Conservation (phyloP, 2,888 invertebrate species). For the Eupsilia transversa region DNA sequence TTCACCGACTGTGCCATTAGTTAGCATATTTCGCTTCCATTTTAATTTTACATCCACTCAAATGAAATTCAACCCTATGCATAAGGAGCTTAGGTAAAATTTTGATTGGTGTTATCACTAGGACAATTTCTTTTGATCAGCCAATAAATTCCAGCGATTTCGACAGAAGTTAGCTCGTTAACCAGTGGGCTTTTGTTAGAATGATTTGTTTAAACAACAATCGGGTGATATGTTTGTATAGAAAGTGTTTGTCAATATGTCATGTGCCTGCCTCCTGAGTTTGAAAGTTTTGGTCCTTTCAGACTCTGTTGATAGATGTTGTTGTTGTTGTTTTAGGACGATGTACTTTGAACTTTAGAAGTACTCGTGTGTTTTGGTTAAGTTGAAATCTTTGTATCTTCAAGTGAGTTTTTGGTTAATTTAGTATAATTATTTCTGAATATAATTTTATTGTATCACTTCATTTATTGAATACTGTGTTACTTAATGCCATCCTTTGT, state of each 20-base stretch:
- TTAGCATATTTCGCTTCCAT: constrained; percentile 64
- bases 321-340: constrained; percentile 26
- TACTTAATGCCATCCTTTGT: not conserved
- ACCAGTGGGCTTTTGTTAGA: constrained; percentile 62
- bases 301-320: constrained; percentile 27
- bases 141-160: constrained; percentile 66
- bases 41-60: constrained; percentile 39
- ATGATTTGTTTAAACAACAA: constrained; percentile 64
- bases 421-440: not conserved
- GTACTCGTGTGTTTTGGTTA: not conserved
- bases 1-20: constrained; percentile 59
- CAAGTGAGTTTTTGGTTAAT: not conserved
- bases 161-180: constrained; percentile 65
- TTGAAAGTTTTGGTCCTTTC: constrained; percentile 38
- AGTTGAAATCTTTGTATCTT: not conserved
- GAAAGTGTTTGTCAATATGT: constrained; percentile 54
- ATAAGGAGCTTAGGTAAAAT: not conserved
- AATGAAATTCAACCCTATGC: constrained; percentile 36
- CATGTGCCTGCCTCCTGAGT: constrained; percentile 25
- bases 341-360: not conserved
- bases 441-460: not conserved
- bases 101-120: constrained; percentile 21
- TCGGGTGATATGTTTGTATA: constrained; percentile 46
- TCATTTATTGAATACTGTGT: not conserved
- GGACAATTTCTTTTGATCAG: constrained; percentile 68